phyloP scores from a whole-genome alignment of 1,140 invertebrate genomes.

The Camponotus vicinus region DNA sequence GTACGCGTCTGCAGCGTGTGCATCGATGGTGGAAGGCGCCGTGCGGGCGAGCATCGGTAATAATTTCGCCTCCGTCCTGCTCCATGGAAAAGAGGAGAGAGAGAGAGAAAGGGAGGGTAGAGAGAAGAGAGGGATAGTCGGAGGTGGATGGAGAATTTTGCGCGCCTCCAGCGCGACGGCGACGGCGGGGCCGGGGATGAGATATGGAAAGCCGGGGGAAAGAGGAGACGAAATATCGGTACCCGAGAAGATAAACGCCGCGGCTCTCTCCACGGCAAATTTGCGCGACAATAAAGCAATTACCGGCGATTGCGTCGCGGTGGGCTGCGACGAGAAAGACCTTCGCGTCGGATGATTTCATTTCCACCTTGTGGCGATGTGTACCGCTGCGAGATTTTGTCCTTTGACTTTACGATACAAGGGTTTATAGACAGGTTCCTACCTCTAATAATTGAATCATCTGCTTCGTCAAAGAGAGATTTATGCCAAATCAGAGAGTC shows the following conservation, averaged over 20 bases:
- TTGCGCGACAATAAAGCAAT: constrained; percentile 57
- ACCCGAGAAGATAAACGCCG: constrained; percentile 43
- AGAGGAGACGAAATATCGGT: constrained; percentile 42
- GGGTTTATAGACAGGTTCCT: not conserved
- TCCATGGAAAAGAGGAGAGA: not conserved
- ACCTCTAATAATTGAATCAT: no score
- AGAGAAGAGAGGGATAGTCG: not conserved
- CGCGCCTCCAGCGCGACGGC: constrained; percentile 19
- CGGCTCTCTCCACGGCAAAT: constrained; percentile 24
- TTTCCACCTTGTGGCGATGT: constrained; percentile 1
- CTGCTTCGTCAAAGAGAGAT: not conserved
- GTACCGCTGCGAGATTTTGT: not conserved
- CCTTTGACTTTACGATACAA: not conserved
- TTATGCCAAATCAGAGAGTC: not conserved
- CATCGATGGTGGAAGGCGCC: constrained; percentile 14
- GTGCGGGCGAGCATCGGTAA: constrained; percentile 21
- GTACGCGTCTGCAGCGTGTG: constrained; percentile 1
- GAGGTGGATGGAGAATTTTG: constrained; percentile 35
- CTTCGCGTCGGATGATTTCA: not conserved
- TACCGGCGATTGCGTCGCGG: constrained; percentile 26
- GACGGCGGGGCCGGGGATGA: not conserved
- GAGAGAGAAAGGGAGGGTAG: not conserved
- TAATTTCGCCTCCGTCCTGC: constrained; percentile 40
- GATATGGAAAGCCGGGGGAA: constrained; percentile 10
- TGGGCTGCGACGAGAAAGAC: not conserved